These are phyloP conservation scores for Bilobella aurantiaca DNA, from an alignment of 1,140 invertebrate species.

Conservation along the genomic window DNA sequence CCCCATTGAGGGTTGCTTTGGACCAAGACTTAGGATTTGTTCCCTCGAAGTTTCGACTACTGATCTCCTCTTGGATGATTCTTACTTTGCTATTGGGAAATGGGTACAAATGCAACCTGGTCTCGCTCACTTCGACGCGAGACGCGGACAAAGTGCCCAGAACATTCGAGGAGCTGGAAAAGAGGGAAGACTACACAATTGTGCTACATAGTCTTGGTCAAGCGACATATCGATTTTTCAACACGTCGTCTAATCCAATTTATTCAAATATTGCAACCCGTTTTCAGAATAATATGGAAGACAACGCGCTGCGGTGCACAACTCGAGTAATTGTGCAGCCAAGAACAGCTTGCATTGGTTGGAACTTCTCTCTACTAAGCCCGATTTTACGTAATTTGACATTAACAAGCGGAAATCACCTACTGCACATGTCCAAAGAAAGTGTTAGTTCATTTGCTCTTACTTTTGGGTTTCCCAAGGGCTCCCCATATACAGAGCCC, in stretches of 20 bases:
- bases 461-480: conserved; percentile 8
- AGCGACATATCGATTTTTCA: conserved; percentile 7
- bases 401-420: background rate
- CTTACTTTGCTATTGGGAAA: conserved; percentile 19
- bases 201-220: conserved; percentile 1
- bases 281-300: background rate
- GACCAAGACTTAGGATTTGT: conserved; percentile 2
- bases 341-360: conserved; percentile 13
- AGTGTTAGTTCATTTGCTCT: background rate
- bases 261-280: background rate
- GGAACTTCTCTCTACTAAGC: background rate
- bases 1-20: background rate
- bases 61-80: conserved; percentile 10
- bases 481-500: conserved; percentile 3
- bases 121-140: conserved; percentile 13
- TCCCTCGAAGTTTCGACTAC: background rate
- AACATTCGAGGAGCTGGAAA: conserved; percentile 10
- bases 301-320: background rate
- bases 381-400: conserved; percentile 8
- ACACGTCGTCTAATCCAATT: background rate
- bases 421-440: background rate
- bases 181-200: conserved; percentile 9
- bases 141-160: background rate
- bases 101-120: conserved; percentile 22
- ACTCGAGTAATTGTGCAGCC: background rate